Percentiles rank a stretch among this genome's conserved stretches.
Conservation (phyloP, 1,140 invertebrate species). For the Bombus turneri region DNA sequence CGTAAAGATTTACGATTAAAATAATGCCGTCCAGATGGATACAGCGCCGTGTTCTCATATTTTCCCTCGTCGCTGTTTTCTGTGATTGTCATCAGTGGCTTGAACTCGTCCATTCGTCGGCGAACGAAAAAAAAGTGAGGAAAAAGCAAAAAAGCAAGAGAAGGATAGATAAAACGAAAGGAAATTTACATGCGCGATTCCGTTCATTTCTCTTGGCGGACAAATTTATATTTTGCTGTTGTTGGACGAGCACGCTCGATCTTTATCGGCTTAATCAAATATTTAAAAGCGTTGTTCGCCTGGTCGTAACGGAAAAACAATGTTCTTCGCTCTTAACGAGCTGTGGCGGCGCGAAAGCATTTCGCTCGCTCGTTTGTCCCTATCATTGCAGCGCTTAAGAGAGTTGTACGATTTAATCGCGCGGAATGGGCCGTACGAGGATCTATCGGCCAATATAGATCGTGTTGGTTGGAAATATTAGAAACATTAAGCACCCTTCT, state of each 20-base stretch:
- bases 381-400: not conserved
- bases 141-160: not conserved
- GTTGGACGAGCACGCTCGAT: not conserved
- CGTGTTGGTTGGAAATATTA: not conserved
- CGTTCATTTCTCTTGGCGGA: not conserved
- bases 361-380: not conserved
- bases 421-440: not conserved
- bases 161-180: not conserved
- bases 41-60: not conserved
- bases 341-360: not conserved
- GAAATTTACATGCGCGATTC: not conserved
- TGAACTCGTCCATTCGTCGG: not conserved
- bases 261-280: slow-evolving; percentile 19
- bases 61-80: not conserved
- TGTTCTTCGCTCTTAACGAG: not conserved
- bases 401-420: not conserved
- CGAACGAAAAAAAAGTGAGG: not conserved
- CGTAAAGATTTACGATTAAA: slow-evolving; percentile 43
- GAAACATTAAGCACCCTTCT: not conserved
- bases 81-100: slow-evolving; percentile 5
- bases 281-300: slow-evolving; percentile 3
- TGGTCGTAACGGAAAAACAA: not conserved
- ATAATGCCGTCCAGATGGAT: not conserved
- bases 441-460: not conserved
- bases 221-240: slow-evolving; percentile 14